These are phyloP conservation scores for Carposina sasakii DNA, from an alignment of 1,140 invertebrate species.

Conservation along the genomic window DNA sequence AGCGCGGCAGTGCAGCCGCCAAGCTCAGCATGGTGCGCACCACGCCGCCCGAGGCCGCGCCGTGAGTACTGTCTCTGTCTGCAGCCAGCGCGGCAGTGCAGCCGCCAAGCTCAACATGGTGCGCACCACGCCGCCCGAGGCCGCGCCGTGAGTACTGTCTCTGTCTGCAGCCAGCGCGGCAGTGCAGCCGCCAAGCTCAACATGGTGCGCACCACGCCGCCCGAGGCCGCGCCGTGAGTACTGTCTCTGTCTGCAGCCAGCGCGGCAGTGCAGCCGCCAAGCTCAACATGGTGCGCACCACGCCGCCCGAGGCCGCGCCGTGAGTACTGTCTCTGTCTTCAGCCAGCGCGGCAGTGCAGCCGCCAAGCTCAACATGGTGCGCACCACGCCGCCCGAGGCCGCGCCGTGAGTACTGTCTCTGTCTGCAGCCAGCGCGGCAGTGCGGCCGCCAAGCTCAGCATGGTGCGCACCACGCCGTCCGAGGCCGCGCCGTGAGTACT, in stretches of 20 bases:
- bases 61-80: no score
- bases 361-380: not conserved
- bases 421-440: no score
- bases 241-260: not conserved
- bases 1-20: not conserved
- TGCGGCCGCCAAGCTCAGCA: no score
- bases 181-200: no score
- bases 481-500: no score
- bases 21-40: not conserved
- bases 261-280: not conserved
- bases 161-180: no score
- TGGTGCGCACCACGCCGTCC: constrained; percentile 62
- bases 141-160: no score
- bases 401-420: no score
- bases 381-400: not conserved
- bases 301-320: not conserved
- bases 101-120: not conserved
- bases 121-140: not conserved
- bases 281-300: not conserved
- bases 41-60: not conserved
- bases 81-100: no score
- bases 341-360: constrained; percentile 27
- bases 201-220: constrained; percentile 60
- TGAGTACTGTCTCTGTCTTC: no score
- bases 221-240: no score